Evolutionary conservation across 2,888 invertebrate genomes (phyloP).

Genomic region (Nomada hirtipes): DNA sequence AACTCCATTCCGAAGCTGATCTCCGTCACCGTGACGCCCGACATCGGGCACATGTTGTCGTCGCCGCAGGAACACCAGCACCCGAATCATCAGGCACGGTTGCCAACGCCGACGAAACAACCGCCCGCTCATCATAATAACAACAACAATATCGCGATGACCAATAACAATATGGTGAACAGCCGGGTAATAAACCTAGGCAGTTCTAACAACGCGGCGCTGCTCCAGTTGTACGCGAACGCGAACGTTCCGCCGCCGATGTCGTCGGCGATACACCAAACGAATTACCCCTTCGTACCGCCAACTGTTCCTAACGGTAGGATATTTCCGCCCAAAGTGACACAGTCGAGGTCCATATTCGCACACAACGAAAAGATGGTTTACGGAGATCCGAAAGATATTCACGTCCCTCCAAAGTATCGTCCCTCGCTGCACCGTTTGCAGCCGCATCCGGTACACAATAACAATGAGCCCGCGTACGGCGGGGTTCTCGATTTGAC

Average conservation of each 20-base stretch:
- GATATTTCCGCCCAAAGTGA: conserved; percentile 86
- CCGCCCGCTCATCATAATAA: conserved; percentile 65
- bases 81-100: conserved; percentile 54
- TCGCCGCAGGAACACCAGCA: conserved; percentile 75
- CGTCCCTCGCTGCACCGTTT: conserved; percentile 74
- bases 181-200: conserved; percentile 81
- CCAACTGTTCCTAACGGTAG: conserved; percentile 76
- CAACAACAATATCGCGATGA: conserved; percentile 60
- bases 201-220: conserved; percentile 74
- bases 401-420: conserved; percentile 86
- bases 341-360: conserved; percentile 88
- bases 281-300: conserved; percentile 75
- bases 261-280: conserved; percentile 50
- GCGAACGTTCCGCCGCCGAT: conserved; percentile 71
- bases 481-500: conserved; percentile 88
- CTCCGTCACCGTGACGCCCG: conserved; percentile 85
- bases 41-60: conserved; percentile 83
- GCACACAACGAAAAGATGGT: conserved; percentile 88
- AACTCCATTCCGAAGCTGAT: conserved; percentile 81
- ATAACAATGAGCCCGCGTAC: conserved; percentile 77
- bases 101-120: conserved; percentile 49
- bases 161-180: conserved; percentile 66
- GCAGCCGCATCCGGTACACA: conserved; percentile 67
- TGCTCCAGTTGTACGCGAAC: conserved; percentile 80
- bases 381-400: conserved; percentile 91